phyloP scores from a whole-genome alignment of 2,888 invertebrate species.

The Pachydiplax longipennis region DNA sequence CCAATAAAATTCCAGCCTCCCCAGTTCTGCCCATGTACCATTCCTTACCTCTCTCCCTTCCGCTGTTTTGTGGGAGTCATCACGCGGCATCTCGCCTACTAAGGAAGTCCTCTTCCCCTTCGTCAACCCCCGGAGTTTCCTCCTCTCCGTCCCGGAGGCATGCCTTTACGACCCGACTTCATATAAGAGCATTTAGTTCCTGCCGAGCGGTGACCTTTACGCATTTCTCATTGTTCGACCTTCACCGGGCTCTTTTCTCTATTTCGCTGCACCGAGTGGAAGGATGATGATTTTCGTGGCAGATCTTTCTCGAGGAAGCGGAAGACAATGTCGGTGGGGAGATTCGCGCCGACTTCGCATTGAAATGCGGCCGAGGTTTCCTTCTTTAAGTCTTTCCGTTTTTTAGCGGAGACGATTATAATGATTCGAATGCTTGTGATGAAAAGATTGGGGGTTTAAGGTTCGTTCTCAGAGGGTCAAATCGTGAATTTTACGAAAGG shows the following conservation, averaged over 20 bases:
- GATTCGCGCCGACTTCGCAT: background rate
- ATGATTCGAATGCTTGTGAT: too few species aligned
- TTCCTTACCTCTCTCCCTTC: background rate
- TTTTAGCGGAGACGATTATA: background rate
- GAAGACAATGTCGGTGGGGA: background rate
- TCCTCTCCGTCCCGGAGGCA: background rate
- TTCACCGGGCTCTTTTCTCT: background rate
- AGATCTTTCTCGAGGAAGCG: background rate
- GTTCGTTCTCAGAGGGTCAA: too few species aligned
- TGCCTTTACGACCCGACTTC: conserved; percentile 18
- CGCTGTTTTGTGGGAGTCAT: conserved; percentile 6
- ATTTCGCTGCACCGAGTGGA: background rate
- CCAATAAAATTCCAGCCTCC: conserved; percentile 43
- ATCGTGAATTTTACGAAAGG: too few species aligned
- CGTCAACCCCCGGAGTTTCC: background rate
- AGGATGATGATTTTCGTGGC: background rate
- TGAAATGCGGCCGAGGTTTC: background rate
- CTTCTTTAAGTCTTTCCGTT: background rate
- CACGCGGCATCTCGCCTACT: background rate
- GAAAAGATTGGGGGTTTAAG: too few species aligned
- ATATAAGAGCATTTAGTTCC: conserved; percentile 34
- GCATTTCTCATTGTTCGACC: conserved; percentile 35
- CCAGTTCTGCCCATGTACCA: conserved; percentile 40
- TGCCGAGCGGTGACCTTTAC: conserved; percentile 23
- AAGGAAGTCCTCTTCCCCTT: background rate